Base-by-base conservation (phyloP, 2,113 vertebrate genomes). In the Upupa epops region DNA sequence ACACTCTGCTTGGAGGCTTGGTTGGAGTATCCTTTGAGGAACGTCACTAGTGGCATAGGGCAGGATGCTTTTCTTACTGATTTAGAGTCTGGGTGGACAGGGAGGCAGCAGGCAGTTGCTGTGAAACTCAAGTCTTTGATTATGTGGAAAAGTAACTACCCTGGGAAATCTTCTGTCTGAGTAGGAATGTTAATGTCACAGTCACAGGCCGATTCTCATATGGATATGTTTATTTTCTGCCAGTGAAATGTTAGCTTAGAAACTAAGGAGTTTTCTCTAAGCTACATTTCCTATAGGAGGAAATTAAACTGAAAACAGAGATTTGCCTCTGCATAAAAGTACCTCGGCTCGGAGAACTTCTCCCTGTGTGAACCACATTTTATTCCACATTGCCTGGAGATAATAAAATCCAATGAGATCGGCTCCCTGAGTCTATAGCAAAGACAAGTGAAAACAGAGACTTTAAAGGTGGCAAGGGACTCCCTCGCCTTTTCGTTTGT, bases 401-500 rank as follows among this genome's bases (percentile, higher is more conserved):
- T 15, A 90, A 37, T 29, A 90, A 77, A 83, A 56, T 13, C 26
- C 71, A 78, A 68, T 69, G 28, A 75, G 32, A 72, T 73, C 9
- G 17, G 26, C 13, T 90, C 31, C 18, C 49, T 86, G 49, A 34
- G 63, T 37, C 77, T 76, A 26, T 20, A 63, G 56, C 49, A 87
- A 72, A 82, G 58, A 61, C 51, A 90, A 76, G 48, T 32, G 52
- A 79, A 84, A 83, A 22, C 11, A 55, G 31, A 37, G 24, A 58
- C 61, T 94, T 89, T 82, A 82, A 79, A 61, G 17, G 31, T 84
- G 32, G 37, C 74, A 78, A 76, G 66, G 77, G 90, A 75, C 28
- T 86, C 19, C 14, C 69, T 72, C 78, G 66, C 58, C n/a, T 96
- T 92, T 90, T 85, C 42, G 63, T 86, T 69, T 59, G 17, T 52